Conservation (phyloP, 2,888 invertebrate species). For the Caenorhabditis macrosperma region DNA sequence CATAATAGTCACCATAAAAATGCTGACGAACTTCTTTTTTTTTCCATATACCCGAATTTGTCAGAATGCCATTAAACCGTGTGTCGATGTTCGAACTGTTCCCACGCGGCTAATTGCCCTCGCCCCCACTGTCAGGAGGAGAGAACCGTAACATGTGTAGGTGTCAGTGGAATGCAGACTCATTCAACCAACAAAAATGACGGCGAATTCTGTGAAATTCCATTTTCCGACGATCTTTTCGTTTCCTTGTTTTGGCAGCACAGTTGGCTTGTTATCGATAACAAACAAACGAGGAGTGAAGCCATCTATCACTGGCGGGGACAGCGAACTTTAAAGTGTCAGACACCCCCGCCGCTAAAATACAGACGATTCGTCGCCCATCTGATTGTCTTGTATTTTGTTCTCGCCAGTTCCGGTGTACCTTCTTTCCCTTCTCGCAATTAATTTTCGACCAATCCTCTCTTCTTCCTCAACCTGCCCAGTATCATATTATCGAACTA, state of each 20-base stretch:
- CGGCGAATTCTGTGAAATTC: not conserved
- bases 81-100: slow-evolving; percentile 7
- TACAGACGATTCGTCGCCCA: not conserved
- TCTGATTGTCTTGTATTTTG: slow-evolving; percentile 15
- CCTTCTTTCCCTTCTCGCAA: slow-evolving; percentile 26
- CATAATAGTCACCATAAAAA: too few relatives aligned
- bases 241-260: not conserved
- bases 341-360: not conserved
- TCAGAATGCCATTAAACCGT: not conserved
- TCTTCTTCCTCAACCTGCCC: slow-evolving; percentile 34
- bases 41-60: too few relatives aligned
- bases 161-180: slow-evolving; percentile 31
- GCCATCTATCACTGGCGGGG: not conserved
- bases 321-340: slow-evolving; percentile 19
- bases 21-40: too few relatives aligned
- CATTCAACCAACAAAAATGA: not conserved
- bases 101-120: slow-evolving; percentile 14
- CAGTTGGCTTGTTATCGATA: slow-evolving; percentile 1
- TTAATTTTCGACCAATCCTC: slow-evolving; percentile 39
- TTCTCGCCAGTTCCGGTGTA: slow-evolving; percentile 36
- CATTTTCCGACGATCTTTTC: not conserved
- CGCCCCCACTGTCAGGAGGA: too few relatives aligned
- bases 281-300: not conserved
- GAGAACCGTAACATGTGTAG: slow-evolving; percentile 8
- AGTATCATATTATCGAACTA: slow-evolving; percentile 54